Evolutionary conservation across 2,113 vertebrate genomes (phyloP).

Genomic region (Meriones unguiculatus): DNA sequence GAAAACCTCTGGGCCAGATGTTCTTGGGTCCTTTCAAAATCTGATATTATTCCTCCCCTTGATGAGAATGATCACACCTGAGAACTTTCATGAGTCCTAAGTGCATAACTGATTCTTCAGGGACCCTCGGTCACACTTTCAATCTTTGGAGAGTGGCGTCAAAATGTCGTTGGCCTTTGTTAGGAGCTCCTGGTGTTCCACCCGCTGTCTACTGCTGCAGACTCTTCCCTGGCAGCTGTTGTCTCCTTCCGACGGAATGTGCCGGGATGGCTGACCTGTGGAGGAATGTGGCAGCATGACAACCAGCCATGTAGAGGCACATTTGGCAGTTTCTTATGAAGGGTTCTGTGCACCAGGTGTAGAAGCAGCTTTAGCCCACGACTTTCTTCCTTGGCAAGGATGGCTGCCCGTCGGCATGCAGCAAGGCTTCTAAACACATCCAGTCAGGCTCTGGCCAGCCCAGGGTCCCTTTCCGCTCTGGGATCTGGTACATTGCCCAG

Average conservation of each 20-base stretch:
- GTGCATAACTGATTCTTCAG: background rate
- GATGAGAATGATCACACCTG: background rate
- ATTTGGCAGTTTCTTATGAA: background rate
- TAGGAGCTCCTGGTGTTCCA: background rate
- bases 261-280: background rate
- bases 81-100: background rate
- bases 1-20: background rate
- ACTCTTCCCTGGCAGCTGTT: too few relatives aligned
- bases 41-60: background rate
- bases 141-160: background rate
- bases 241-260: background rate
- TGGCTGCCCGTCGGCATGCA: background rate
- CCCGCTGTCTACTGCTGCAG: background rate
- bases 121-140: background rate
- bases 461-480: background rate
- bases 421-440: background rate
- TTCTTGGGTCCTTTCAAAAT: background rate
- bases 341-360: background rate
- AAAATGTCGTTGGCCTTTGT: background rate
- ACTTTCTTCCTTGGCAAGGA: background rate
- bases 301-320: background rate
- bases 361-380: background rate
- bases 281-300: background rate
- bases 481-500: slow-evolving; percentile 62
- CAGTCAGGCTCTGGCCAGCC: background rate